These are phyloP conservation scores for Brachylomia viminalis DNA, from an alignment of 2,888 invertebrate species.

Conservation along the genomic window DNA sequence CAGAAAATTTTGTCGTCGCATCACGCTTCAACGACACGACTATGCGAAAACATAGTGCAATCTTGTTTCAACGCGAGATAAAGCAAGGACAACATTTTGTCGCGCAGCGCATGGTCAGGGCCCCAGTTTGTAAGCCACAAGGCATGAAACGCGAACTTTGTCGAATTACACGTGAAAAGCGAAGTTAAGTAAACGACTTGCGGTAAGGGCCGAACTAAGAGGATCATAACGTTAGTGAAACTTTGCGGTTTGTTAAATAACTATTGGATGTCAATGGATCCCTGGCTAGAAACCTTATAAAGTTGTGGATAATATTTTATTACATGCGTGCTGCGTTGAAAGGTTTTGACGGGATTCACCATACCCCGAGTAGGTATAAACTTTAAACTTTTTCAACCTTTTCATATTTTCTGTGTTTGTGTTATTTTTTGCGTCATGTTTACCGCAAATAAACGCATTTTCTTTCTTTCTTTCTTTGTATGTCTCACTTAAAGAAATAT, in stretches of 20 bases:
- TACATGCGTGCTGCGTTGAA: slow-evolving; percentile 1
- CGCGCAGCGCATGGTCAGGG: background rate
- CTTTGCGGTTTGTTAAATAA: slow-evolving; percentile 63
- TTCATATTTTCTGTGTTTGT: too few relatives aligned
- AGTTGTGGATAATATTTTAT: slow-evolving; percentile 1
- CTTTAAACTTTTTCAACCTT: too few relatives aligned
- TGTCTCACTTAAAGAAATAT: background rate
- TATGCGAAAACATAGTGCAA: background rate
- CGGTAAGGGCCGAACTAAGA: slow-evolving; percentile 57
- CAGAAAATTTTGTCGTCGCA: background rate
- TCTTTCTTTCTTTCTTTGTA: too few relatives aligned
- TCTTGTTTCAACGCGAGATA: background rate
- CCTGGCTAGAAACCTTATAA: slow-evolving; percentile 31
- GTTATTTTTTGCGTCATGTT: too few relatives aligned
- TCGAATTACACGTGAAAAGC: slow-evolving; percentile 64
- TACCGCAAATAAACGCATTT: too few relatives aligned
- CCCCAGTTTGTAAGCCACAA: slow-evolving; percentile 51
- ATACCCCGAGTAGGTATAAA: too few relatives aligned
- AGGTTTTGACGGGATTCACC: background rate
- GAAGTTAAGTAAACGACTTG: slow-evolving; percentile 69
- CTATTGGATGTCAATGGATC: slow-evolving; percentile 48
- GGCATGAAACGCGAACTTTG: slow-evolving; percentile 62
- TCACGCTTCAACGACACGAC: background rate
- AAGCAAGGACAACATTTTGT: background rate
- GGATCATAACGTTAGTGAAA: slow-evolving; percentile 67